Base-by-base conservation (phyloP, 2,797 vertebrate species). In the Danio choprae region DNA sequence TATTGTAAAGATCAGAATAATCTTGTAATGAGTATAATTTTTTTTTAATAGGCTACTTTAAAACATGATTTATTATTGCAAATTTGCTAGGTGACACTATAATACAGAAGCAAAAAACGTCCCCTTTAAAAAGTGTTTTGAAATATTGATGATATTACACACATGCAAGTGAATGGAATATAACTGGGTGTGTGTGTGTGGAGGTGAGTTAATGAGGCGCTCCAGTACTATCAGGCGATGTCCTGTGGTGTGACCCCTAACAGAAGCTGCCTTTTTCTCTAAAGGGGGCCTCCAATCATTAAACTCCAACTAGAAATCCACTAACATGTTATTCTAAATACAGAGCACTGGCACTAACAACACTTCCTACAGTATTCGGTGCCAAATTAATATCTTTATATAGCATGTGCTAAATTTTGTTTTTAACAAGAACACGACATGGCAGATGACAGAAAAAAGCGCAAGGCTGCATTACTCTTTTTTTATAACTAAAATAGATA, bases 181-280 rank as follows among this genome's bases (percentile, higher is more conserved):
- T 29, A 29, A 29, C 3, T n/a, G 36, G 43, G 60, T 40, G 36
- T 62, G 13, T 55, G 22, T 36, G 40, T 59, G 78, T 83, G 44
- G 36, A 10, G 10, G 68, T 72, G 65, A 20, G 40, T 79, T 84
- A 86, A 83, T 80, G 79, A 82, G 79, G 63, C 53, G 72, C 67
- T 81, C 64, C 73, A 74, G 43, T 59, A 18, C 56, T 79, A 76
- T 74, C 60, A 79, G 62, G 60, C 44, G 50, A 36, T 53, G 62
- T 65, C 69, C 36, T 56, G 58, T 75, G 62, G 63, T 71, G 63
- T 50, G 69, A 63, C 69, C 70, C 53, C 62, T 73, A 48, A 74
- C 51, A 80, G 46, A 76, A 67, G 41, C 70, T 65, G 53, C 58
- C 80, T 51, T 79, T 29, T 77, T 69, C 29, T 72, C 51, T 40